Conservation (phyloP, 2,797 vertebrate genomes). For the Malacoraja senta region DNA sequence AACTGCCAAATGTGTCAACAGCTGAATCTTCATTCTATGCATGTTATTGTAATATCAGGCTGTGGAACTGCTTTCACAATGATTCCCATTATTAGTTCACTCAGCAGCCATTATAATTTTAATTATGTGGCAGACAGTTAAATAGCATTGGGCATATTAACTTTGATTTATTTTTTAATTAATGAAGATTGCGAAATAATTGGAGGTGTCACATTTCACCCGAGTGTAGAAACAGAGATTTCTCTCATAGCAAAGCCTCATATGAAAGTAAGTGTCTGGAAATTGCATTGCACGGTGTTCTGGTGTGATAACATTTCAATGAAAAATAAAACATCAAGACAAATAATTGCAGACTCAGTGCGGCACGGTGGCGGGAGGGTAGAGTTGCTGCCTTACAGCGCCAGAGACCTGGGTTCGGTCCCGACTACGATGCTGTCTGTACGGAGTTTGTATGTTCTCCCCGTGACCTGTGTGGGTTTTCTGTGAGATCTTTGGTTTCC, state of each 20-base stretch:
- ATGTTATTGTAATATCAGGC: neutral
- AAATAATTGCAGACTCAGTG: no score
- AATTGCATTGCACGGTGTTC: no score
- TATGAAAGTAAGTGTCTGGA: neutral
- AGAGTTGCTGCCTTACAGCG: no score
- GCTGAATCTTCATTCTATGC: neutral
- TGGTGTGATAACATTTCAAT: no score
- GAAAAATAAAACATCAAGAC: no score
- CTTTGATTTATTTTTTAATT: neutral
- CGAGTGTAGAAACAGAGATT: neutral
- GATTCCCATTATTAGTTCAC: constrained; percentile 11
- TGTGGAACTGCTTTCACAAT: neutral
- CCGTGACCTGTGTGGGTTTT: no score
- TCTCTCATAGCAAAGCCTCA: neutral
- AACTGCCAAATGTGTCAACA: constrained; percentile 1
- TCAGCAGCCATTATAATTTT: neutral
- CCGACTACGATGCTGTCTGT: no score
- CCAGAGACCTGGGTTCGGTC: no score
- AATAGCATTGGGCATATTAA: neutral
- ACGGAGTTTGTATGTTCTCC: no score
- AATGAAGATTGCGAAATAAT: constrained; percentile 14
- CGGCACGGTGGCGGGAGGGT: no score
- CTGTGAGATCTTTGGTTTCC: no score
- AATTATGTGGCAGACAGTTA: neutral
- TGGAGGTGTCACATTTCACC: neutral